phyloP scores from a whole-genome alignment of 2,797 vertebrate species.

The Carduelis carduelis region DNA sequence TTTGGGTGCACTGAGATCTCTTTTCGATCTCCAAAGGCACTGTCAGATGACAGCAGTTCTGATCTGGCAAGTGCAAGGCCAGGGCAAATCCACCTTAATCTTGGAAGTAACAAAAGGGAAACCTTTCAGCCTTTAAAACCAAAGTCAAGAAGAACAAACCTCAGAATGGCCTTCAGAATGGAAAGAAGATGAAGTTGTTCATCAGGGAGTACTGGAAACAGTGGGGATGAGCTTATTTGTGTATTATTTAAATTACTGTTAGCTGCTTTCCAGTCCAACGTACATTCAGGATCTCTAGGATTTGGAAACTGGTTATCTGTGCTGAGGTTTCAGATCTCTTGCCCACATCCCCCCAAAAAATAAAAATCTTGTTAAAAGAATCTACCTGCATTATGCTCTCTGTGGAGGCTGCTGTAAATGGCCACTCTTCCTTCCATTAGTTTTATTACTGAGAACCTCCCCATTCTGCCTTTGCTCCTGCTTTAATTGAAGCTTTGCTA shows the following conservation, averaged over 20 bases:
- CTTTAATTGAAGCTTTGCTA: constrained; percentile 26
- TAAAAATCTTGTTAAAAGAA: not conserved
- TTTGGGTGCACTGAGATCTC: not conserved
- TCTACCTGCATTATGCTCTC: not conserved
- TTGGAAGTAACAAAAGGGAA: not conserved
- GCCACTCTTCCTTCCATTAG: not conserved
- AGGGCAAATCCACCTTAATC: not conserved
- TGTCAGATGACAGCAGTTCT: fast-evolving
- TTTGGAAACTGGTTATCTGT: not conserved
- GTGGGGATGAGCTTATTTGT: not conserved
- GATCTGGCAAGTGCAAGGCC: not conserved
- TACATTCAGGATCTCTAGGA: not conserved
- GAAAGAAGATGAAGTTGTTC: not conserved
- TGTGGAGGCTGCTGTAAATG: not conserved
- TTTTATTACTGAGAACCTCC: constrained; percentile 27
- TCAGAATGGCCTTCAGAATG: not conserved
- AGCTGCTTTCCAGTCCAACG: not conserved
- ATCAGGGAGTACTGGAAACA: not conserved
- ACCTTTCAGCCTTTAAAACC: not conserved
- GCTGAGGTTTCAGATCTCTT: not conserved
- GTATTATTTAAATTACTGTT: not conserved
- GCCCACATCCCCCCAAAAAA: fast-evolving
- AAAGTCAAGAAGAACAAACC: not conserved
- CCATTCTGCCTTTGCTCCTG: constrained; percentile 7
- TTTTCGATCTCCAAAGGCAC: not conserved